These are phyloP conservation scores for Lycocerus yunnanus DNA, from an alignment of 2,888 invertebrate species.

Conservation along the genomic window DNA sequence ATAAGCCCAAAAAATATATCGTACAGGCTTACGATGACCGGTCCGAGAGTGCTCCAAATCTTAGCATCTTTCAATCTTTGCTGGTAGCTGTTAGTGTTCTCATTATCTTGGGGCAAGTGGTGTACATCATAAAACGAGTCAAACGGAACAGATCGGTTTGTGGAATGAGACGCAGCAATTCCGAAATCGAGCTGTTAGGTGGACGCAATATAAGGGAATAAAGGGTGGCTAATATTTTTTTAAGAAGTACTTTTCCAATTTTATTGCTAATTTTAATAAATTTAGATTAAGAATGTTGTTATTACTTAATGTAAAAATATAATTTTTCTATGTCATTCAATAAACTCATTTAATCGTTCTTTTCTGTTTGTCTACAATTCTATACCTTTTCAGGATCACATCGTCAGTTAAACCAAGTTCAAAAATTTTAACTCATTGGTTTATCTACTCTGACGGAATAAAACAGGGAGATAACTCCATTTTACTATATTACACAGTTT, in stretches of 20 bases:
- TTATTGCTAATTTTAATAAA: not conserved
- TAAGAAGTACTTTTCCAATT: not conserved
- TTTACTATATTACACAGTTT: too few species aligned
- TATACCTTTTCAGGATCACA: too few species aligned
- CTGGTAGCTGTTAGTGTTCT: not conserved
- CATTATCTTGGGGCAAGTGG: not conserved
- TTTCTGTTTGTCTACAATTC: too few species aligned
- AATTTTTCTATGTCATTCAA: not conserved
- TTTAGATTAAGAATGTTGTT: not conserved
- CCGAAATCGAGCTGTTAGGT: not conserved
- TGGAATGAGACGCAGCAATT: not conserved
- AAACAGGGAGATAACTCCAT: too few species aligned
- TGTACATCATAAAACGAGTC: not conserved
- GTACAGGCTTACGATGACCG: not conserved
- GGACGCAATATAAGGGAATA: not conserved
- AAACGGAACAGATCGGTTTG: not conserved
- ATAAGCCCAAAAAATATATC: not conserved
- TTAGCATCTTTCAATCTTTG: not conserved
- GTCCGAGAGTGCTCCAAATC: not conserved
- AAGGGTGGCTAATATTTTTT: not conserved
- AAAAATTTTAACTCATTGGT: too few species aligned
- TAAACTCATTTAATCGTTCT: not conserved
- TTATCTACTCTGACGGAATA: too few species aligned
- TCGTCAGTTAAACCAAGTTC: too few species aligned
- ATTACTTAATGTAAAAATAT: not conserved